Percentiles rank a stretch among this genome's conserved stretches.
Evolutionary conservation across 92 coral and sea anemone species (phyloP).

Genomic region (Porites rus): DNA sequence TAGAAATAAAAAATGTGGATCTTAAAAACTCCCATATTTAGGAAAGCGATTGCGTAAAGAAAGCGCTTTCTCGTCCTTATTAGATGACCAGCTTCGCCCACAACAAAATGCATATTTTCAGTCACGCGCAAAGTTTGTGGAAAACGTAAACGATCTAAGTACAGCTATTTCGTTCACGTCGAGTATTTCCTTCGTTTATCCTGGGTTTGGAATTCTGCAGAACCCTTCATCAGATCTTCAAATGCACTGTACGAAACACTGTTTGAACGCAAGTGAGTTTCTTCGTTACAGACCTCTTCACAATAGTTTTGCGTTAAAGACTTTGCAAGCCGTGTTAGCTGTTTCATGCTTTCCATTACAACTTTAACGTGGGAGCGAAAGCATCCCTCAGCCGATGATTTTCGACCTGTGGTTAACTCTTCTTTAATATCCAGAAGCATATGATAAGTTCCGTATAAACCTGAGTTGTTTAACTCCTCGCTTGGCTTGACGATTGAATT

Average conservation of each 20-base stretch:
- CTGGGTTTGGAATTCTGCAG: neutral
- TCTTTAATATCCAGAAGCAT: constrained; percentile 50
- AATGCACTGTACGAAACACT: constrained; percentile 24
- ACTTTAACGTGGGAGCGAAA: constrained; percentile 31
- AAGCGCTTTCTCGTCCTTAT: too few relatives aligned
- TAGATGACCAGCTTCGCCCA: too few relatives aligned
- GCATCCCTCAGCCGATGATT: constrained; percentile 32
- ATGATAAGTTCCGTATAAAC: constrained; percentile 46
- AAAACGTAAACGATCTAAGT: neutral
- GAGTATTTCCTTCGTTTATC: constrained; percentile 2
- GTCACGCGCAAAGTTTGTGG: neutral
- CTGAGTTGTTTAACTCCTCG: constrained; percentile 27
- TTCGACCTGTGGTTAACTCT: constrained; percentile 41
- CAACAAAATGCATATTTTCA: too few relatives aligned
- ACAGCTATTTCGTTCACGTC: neutral
- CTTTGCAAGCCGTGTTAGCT: constrained; percentile 47
- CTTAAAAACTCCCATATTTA: too few relatives aligned
- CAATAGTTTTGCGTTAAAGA: constrained; percentile 51
- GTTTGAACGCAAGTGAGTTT: neutral
- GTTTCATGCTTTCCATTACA: constrained; percentile 31
- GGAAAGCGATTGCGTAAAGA: too few relatives aligned
- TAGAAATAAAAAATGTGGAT: too few relatives aligned
- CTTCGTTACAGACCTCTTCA: constrained; percentile 11
- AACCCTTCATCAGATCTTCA: constrained; percentile 17
- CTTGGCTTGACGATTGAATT: constrained; percentile 29